Evolutionary conservation across 2,797 vertebrate species (phyloP).

Genomic region (Mormyrops attenuatus): DNA sequence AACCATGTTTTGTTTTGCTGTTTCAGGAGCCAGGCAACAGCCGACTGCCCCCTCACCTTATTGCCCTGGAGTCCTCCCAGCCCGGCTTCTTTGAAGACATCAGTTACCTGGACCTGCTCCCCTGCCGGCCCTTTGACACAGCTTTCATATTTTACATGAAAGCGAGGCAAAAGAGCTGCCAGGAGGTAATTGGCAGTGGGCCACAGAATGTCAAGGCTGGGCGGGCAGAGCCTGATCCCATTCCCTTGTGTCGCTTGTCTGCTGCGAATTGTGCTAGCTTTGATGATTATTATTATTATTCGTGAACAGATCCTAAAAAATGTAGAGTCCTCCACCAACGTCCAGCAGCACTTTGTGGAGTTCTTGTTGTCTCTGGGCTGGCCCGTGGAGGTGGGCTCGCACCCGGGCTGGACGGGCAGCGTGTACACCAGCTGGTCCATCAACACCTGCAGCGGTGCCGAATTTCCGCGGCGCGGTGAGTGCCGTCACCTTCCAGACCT

Average conservation of each 20-base stretch:
- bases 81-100: conserved; percentile 84
- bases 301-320: conserved; percentile 78
- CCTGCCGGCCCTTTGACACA: conserved; percentile 79
- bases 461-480: conserved; percentile 70
- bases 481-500: not conserved
- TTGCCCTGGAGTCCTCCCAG: conserved; percentile 79
- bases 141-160: conserved; percentile 88
- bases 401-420: conserved; percentile 81
- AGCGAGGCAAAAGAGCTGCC: conserved; percentile 81
- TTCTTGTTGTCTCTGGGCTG: conserved; percentile 82
- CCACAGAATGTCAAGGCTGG: not conserved
- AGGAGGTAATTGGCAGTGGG: conserved; percentile 67
- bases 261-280: not conserved
- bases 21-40: conserved; percentile 79
- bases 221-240: not conserved
- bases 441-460: conserved; percentile 71
- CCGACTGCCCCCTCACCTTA: conserved; percentile 78
- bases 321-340: conserved; percentile 71
- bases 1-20: not conserved
- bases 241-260: not conserved
- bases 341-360: conserved; percentile 81
- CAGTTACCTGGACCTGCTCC: conserved; percentile 76
- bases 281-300: not conserved
- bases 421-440: conserved; percentile 92
- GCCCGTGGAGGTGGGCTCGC: conserved; percentile 74